Conservation (phyloP, 2,113 vertebrate species). For the Hippocampus zosterae region DNA sequence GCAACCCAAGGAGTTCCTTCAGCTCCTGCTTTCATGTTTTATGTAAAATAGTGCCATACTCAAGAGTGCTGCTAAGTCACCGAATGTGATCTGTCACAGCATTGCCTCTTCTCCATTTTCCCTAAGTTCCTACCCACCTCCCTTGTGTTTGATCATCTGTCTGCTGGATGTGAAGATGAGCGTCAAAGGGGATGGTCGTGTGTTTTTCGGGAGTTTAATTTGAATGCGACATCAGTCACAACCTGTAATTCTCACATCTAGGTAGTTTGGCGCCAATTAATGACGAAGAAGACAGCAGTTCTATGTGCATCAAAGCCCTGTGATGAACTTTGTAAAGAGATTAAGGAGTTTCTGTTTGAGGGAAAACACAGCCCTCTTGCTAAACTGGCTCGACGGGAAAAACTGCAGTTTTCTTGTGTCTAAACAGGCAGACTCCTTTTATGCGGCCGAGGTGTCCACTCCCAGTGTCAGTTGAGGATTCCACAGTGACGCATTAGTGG, state of each 20-base stretch:
- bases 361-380: constrained; percentile 22
- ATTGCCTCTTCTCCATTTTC: constrained; percentile 7
- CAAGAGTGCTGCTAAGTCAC: constrained; percentile 56
- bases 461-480: constrained; percentile 8
- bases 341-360: constrained; percentile 14
- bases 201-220: constrained; percentile 39
- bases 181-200: constrained; percentile 7
- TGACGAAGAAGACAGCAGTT: constrained; percentile 34
- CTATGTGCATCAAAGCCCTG: constrained; percentile 40
- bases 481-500: constrained; percentile 23
- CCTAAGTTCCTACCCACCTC: not conserved
- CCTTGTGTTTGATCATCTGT: constrained; percentile 37
- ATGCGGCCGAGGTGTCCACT: constrained; percentile 16
- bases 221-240: constrained; percentile 47
- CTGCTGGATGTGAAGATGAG: constrained; percentile 13
- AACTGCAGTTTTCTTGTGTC: constrained; percentile 19
- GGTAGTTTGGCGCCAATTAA: constrained; percentile 51
- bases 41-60: constrained; percentile 61
- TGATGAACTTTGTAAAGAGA: constrained; percentile 52
- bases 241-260: constrained; percentile 41
- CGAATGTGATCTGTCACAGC: constrained; percentile 55
- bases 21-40: constrained; percentile 66
- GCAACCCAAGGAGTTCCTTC: constrained; percentile 43
- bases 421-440: constrained; percentile 21
- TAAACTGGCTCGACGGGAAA: constrained; percentile 43